Base-by-base conservation (phyloP, 2,888 invertebrate species). In the Callosobruchus maculatus region DNA sequence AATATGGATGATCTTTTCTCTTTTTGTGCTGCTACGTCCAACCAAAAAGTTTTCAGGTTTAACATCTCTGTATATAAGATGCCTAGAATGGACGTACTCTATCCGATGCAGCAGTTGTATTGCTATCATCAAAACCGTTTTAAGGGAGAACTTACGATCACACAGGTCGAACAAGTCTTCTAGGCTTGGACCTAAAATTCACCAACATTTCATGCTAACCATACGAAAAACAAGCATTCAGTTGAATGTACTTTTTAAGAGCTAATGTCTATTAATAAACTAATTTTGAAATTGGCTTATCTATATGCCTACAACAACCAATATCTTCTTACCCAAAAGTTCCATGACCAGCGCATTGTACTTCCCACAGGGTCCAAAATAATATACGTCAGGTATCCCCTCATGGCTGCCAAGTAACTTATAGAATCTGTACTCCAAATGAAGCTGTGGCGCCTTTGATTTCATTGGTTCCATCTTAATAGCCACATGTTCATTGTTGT, bases 391-490 rank as follows among this genome's bases (percentile, higher is more conserved):
- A 83, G 99, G 99, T 87, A 99, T 94, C 86, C 99, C 99, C 89
- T 98, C 97, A 90, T 95, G 95, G 88, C 95, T 94, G 89, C 98
- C 98, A 90, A 99, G 93, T 90, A 98, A 93, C 92, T 98, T 98
- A 92, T 99, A 99, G 93, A 99, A 99, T 91, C 99, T 93, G 93
- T 99, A 99, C 91, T 99, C 99, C 91, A 99, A 93, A 90, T 99
- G 99, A 86, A 99, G 92, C 91, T 99, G 99, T 80, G 99, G 99
- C 87, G 99, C 99, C 92, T 99, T 97, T 84, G 99, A 98, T 91
- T 99, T 99, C 97, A 99, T 98, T 85, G 98, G 97, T 92, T 99
- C 99, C 97, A 99, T 94, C 92, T 99, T 99, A 89, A 99, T 99
- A 88, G 99, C 99, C 89, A 99, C 99, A 92, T 99, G 99, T 91